Conservation (phyloP, 1,140 invertebrate species). For the Neodiprion fabricii region DNA sequence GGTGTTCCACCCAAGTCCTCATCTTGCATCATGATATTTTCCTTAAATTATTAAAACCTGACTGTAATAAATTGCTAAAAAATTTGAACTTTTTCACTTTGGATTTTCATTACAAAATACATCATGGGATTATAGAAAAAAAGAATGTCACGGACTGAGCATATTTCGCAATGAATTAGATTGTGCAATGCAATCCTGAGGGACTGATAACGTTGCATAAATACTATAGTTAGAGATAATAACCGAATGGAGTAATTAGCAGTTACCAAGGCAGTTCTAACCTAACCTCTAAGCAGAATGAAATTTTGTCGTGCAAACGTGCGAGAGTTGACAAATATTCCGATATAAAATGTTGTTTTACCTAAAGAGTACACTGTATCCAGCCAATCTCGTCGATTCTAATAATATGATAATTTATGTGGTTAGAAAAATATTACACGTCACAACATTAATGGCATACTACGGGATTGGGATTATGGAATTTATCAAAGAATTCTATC, state of each 20-base stretch:
- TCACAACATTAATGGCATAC: conserved; percentile 56
- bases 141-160: not conserved
- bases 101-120: not conserved
- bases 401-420: conserved; percentile 33
- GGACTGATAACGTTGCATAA: no score
- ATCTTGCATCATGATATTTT: conserved; percentile 60
- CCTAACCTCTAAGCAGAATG: conserved; percentile 3
- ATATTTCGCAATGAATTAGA: not conserved
- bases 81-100: not conserved
- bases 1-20: conserved; percentile 55
- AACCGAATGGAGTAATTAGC: no score
- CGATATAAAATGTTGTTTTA: conserved; percentile 32
- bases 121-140: not conserved
- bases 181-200: not conserved
- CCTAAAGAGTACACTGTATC: conserved; percentile 20
- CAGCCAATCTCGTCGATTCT: conserved; percentile 20
- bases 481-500: not conserved
- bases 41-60: conserved; percentile 26
- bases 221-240: no score
- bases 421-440: conserved; percentile 53
- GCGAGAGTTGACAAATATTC: conserved; percentile 22
- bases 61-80: not conserved
- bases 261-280: not conserved
- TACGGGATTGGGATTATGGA: conserved; percentile 21
- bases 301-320: not conserved